A percentile compares a stretch with the other conserved stretches of the same genome.
These are phyloP conservation scores for Leuciscus idus DNA, from an alignment of 2,113 vertebrate genomes.

Conservation along the genomic window DNA sequence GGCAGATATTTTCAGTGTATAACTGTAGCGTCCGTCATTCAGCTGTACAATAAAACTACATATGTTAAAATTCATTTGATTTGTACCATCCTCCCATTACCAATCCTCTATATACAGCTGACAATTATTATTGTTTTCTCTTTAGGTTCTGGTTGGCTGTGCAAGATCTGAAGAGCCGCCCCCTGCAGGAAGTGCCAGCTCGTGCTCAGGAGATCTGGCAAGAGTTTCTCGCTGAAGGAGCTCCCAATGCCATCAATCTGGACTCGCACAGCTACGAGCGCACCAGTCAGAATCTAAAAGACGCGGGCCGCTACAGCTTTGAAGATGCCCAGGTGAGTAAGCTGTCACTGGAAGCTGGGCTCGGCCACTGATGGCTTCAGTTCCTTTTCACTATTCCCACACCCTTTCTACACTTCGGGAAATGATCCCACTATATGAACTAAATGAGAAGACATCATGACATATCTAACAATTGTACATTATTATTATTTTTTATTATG, in stretches of 20 bases:
- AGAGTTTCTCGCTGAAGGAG: slow-evolving; percentile 96
- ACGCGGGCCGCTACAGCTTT: slow-evolving; percentile 93
- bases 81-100: neutral
- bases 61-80: neutral
- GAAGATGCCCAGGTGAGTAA: slow-evolving; percentile 89
- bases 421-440: neutral
- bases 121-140: neutral
- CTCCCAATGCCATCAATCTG: slow-evolving; percentile 93
- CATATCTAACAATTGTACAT: neutral
- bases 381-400: neutral
- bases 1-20: too few relatives aligned
- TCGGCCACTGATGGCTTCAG: neutral
- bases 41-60: neutral
- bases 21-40: too few relatives aligned
- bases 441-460: neutral
- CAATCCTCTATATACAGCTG: neutral
- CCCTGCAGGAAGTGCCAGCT: slow-evolving; percentile 86
- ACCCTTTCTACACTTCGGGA: neutral
- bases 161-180: slow-evolving; percentile 91
- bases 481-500: neutral
- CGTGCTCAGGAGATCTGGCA: slow-evolving; percentile 93
- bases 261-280: slow-evolving; percentile 98
- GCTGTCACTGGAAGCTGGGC: neutral
- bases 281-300: slow-evolving; percentile 94
- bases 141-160: slow-evolving; percentile 93